phyloP scores from a whole-genome alignment of 2,113 vertebrate genomes.

The Aspiorhynchus laticeps region DNA sequence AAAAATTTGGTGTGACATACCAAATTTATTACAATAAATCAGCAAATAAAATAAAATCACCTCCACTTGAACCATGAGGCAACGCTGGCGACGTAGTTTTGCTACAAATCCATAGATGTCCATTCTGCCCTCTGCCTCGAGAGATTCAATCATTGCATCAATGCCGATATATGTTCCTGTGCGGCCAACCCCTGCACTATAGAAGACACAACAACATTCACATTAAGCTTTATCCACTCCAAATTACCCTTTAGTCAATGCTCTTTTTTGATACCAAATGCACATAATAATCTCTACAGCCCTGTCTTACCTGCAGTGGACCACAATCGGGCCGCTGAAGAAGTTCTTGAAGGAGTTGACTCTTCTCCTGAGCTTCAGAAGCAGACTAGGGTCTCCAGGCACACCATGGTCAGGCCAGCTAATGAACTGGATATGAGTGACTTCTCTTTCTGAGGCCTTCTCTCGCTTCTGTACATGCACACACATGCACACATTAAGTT shows the following conservation, averaged over 20 bases:
- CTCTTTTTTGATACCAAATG: not conserved
- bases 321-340: constrained; percentile 91
- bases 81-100: constrained; percentile 88
- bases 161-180: constrained; percentile 95
- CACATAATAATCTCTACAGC: not conserved
- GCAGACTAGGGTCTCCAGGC: constrained; percentile 88
- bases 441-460: constrained; percentile 82
- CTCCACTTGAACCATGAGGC: constrained; percentile 99
- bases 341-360: constrained; percentile 95
- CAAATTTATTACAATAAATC: not conserved
- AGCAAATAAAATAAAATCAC: constrained; percentile 64
- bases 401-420: constrained; percentile 98
- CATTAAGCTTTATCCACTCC: not conserved
- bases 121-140: constrained; percentile 87
- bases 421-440: constrained; percentile 96
- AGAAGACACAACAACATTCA: not conserved
- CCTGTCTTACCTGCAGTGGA: constrained; percentile 90
- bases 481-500: not conserved
- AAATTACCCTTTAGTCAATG: not conserved
- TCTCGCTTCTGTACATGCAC: constrained; percentile 79
- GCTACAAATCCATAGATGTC: constrained; percentile 93
- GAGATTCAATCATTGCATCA: constrained; percentile 93
- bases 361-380: constrained; percentile 89
- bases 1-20: too few species aligned
- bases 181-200: constrained; percentile 92